phyloP scores from a whole-genome alignment of 2,888 invertebrate genomes.

The Matsumyia berberina region DNA sequence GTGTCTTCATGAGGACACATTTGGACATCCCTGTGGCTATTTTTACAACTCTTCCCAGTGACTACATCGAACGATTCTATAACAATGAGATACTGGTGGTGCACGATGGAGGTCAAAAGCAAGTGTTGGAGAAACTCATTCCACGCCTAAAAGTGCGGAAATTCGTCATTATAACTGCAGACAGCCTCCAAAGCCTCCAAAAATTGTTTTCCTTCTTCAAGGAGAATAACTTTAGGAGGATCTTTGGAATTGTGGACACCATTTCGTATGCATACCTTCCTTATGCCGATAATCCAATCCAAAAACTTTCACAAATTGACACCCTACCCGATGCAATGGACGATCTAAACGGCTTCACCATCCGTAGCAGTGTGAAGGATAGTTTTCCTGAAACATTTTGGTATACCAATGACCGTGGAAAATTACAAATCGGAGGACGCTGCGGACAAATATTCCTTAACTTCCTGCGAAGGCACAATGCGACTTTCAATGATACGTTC shows the following conservation, averaged over 20 bases:
- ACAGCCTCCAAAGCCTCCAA: background rate
- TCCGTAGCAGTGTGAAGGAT: constrained; percentile 44
- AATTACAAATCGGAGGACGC: too few species aligned
- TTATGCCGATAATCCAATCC: constrained; percentile 1
- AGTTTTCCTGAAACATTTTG: constrained; percentile 33
- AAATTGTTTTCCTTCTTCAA: constrained; percentile 17
- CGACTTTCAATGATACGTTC: too few species aligned
- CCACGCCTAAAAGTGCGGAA: constrained; percentile 24
- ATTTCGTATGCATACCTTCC: constrained; percentile 29
- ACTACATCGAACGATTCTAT: background rate
- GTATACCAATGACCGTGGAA: too few species aligned
- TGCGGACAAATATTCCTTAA: too few species aligned
- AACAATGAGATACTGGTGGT: constrained; percentile 13
- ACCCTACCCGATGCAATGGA: constrained; percentile 26
- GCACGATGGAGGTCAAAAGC: background rate
- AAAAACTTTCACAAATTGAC: background rate
- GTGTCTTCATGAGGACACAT: constrained; percentile 19
- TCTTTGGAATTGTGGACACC: constrained; percentile 21
- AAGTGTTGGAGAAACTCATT: background rate
- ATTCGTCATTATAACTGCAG: constrained; percentile 20
- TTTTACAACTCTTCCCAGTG: background rate
- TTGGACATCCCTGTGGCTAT: constrained; percentile 14
- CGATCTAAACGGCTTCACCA: constrained; percentile 27
- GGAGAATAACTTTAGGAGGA: constrained; percentile 21
- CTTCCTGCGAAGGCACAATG: too few species aligned